A percentile compares a stretch with the other conserved stretches of the same genome.
These are phyloP conservation scores for Luperina nickerlii DNA, from an alignment of 2,888 invertebrate genomes.

Conservation along the genomic window DNA sequence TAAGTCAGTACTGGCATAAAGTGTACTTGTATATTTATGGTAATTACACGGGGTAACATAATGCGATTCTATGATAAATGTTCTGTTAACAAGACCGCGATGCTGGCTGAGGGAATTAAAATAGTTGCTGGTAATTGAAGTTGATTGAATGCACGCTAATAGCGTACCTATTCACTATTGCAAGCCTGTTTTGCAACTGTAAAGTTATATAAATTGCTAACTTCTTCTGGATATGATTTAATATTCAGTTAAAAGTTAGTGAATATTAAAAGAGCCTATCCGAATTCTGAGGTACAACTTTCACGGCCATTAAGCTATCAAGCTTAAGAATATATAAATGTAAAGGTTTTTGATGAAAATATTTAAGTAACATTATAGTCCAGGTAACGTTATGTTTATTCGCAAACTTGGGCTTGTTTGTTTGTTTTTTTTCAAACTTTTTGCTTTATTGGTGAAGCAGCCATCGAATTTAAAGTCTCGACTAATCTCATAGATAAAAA, in stretches of 20 bases:
- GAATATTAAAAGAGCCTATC: not conserved
- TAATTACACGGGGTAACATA: conserved; percentile 55
- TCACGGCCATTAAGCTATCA: not conserved
- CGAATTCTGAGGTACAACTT: not conserved
- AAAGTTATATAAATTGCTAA: not conserved
- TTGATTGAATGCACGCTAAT: conserved; percentile 39
- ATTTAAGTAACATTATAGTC: not conserved
- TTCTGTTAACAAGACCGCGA: conserved; percentile 59
- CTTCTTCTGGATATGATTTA: not conserved
- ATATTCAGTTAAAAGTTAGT: not conserved
- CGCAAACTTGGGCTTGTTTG: too few relatives aligned
- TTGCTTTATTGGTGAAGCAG: not conserved
- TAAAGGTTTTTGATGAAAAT: not conserved
- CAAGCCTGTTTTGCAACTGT: conserved; percentile 11
- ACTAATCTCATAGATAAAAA: too few relatives aligned
- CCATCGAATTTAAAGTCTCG: not conserved
- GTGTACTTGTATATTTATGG: conserved; percentile 52
- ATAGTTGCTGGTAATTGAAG: conserved; percentile 46
- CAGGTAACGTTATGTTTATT: not conserved
- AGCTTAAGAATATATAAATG: not conserved
- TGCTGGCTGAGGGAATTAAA: conserved; percentile 43
- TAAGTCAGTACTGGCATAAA: conserved; percentile 36
- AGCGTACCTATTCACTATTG: not conserved
- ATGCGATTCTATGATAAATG: conserved; percentile 59
- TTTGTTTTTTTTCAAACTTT: too few relatives aligned